Conservation (phyloP, 2,797 vertebrate genomes). For the Parotocinclus haroldoi region DNA sequence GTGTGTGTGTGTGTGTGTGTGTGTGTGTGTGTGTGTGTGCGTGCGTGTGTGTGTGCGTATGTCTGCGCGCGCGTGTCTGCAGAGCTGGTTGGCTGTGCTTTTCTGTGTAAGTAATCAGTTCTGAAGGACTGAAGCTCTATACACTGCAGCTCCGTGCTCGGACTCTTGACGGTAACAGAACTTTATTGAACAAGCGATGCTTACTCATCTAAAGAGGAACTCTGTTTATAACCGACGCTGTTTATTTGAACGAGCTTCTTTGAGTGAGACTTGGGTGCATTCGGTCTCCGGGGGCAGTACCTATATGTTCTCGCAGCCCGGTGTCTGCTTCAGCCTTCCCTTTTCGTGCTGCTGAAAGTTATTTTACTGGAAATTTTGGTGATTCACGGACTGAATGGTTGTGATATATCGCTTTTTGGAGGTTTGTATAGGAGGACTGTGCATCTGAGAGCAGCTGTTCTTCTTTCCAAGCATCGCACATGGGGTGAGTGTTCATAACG, state of each 20-base stretch:
- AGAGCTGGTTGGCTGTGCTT: slow-evolving; percentile 26
- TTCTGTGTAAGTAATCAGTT: too few species aligned
- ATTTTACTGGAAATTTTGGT: neutral
- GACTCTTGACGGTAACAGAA: too few species aligned
- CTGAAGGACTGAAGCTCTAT: too few species aligned
- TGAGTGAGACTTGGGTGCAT: too few species aligned
- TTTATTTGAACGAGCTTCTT: too few species aligned
- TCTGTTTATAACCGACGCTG: too few species aligned
- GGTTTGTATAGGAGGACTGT: slow-evolving; percentile 36
- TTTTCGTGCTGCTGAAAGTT: neutral
- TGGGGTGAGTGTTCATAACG: slow-evolving; percentile 66
- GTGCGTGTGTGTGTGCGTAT: slow-evolving; percentile 10
- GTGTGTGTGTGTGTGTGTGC: neutral
- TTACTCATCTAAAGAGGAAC: too few species aligned
- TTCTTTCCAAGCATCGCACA: slow-evolving; percentile 56
- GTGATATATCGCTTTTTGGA: slow-evolving; percentile 33
- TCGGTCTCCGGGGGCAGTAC: too few species aligned
- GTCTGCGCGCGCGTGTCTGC: slow-evolving; percentile 23
- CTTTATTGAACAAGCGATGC: too few species aligned
- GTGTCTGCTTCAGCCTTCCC: too few species aligned
- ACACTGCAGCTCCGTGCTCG: neutral
- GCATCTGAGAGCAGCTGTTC: slow-evolving; percentile 39
- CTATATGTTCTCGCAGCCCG: too few species aligned
- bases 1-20: too few species aligned
- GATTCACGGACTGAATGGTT: slow-evolving; percentile 40